phyloP scores from a whole-genome alignment of 2,888 invertebrate genomes.

The Hydroisotoma schaefferi region DNA sequence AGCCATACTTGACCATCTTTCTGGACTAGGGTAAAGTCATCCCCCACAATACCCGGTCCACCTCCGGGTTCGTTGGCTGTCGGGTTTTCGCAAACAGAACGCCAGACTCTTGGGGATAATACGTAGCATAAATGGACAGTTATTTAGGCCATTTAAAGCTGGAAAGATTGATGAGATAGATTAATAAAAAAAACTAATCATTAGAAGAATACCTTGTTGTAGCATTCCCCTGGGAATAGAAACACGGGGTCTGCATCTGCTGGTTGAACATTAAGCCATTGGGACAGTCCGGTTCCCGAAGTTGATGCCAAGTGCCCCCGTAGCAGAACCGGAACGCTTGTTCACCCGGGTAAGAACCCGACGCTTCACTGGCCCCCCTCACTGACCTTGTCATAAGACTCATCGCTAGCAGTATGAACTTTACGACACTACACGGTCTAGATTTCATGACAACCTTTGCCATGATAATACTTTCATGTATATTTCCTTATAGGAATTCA shows the following conservation, averaged over 20 bases:
- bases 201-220: neutral
- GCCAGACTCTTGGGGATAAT: slow-evolving; percentile 24
- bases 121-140: too few species aligned
- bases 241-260: slow-evolving; percentile 25
- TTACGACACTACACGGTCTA: too few species aligned
- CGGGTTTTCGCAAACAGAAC: slow-evolving; percentile 21
- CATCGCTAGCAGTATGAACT: too few species aligned
- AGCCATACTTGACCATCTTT: slow-evolving; percentile 26
- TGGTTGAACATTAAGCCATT: slow-evolving; percentile 32
- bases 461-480: too few species aligned
- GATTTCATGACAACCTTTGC: too few species aligned
- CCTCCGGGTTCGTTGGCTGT: slow-evolving; percentile 3
- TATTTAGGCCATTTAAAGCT: too few species aligned
- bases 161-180: too few species aligned
- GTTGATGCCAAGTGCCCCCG: slow-evolving; percentile 30
- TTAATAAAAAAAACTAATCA: neutral
- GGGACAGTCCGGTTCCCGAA: slow-evolving; percentile 25
- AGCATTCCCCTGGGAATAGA: slow-evolving; percentile 15
- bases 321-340: slow-evolving; percentile 36
- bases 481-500: too few species aligned
- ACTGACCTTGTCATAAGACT: too few species aligned
- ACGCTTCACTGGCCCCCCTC: too few species aligned
- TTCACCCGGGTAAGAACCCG: too few species aligned
- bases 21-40: slow-evolving; percentile 21
- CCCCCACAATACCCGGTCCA: slow-evolving; percentile 16